Base-by-base conservation (phyloP, 2,888 invertebrate species). In the Tupiocoris notatus region DNA sequence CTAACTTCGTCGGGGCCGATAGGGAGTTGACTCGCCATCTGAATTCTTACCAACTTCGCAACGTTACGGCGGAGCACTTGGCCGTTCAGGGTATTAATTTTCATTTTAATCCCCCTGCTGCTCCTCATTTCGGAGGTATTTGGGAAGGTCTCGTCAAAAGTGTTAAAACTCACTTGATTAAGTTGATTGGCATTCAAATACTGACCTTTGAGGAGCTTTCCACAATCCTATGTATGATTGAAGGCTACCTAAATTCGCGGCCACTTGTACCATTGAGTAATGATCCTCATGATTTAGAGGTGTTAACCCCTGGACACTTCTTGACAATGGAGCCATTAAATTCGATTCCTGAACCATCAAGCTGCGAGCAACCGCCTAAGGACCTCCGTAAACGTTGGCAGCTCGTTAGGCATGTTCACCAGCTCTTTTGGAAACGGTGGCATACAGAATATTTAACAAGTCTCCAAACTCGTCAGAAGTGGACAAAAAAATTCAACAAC, bases 1-100 rank as follows among this genome's bases (percentile, higher is more conserved):
- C 81, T 0, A 82, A 81, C 57, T 82, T 83, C 58, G 76, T 81
- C 0, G 82, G 82, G 1, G 82, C 82, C 0, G 73, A 59, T 1
- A 24, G 64, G 18, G 70, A 76, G 2, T 3, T 76, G 0, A 64
- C 22, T n/a, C 39, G 57, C 12, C 67, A 39, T 25, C 24, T 61
- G 12, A n/a, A 58, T 6, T 16, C 2, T 18, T 9, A 6, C 6
- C 2, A 9, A 58, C 2, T n/a, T 59, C 68, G 56, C n/a, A 25
- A 77, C 12, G n/a, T 24, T 17, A 24, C 24, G 1, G n/a, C 24
- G 17, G 76, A 74, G 7, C 58, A 59, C 58, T 21, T 20, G n/a
- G 1, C 21, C 2, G 21, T 18, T 6, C 7, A 6, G 18, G 70
- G n/a, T 12, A 54, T 71, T 16, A 21, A 70, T 3, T 70, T 39